Evolutionary conservation across 2,888 invertebrate genomes (phyloP).

Genomic region (Lasioglossum calceatum): DNA sequence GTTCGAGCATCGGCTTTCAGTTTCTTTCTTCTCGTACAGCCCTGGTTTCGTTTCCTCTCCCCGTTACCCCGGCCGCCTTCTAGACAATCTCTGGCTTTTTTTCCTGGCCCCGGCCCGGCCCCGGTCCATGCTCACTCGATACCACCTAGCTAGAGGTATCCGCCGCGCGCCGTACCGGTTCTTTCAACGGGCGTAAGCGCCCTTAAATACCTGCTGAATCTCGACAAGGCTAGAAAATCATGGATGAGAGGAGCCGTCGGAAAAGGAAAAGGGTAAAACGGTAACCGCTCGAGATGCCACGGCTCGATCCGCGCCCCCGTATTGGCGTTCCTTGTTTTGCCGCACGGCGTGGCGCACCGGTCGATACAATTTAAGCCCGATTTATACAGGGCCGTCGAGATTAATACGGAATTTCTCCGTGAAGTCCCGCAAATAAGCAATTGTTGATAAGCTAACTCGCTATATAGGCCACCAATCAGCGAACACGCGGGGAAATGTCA

Average conservation of each 20-base stretch:
- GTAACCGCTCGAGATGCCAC: constrained; percentile 50
- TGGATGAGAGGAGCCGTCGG: constrained; percentile 44
- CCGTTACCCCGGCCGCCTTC: constrained; percentile 14
- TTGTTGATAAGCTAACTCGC: neutral
- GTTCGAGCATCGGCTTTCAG: constrained; percentile 71
- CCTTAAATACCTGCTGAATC: constrained; percentile 71
- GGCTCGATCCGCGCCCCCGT: constrained; percentile 13
- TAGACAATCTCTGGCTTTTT: constrained; percentile 47
- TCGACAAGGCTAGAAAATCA: constrained; percentile 62
- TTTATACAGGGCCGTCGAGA: neutral
- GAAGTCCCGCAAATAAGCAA: too few relatives aligned
- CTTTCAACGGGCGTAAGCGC: constrained; percentile 63
- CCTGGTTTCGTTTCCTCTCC: constrained; percentile 35
- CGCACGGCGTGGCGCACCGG: too few relatives aligned
- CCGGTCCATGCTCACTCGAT: constrained; percentile 54
- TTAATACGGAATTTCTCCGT: neutral
- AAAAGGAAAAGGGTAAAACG: constrained; percentile 41
- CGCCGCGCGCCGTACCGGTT: neutral
- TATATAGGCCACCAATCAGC: too few relatives aligned
- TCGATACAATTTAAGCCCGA: neutral
- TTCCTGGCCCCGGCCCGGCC: constrained; percentile 1
- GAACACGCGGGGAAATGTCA: too few relatives aligned
- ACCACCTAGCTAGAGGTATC: constrained; percentile 48
- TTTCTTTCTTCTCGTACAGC: constrained; percentile 57
- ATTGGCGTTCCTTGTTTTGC: neutral